Percentiles rank a stretch among this genome's conserved stretches.
Conservation (phyloP, 2,888 invertebrate genomes). For the Gonocerus acuteangulatus region DNA sequence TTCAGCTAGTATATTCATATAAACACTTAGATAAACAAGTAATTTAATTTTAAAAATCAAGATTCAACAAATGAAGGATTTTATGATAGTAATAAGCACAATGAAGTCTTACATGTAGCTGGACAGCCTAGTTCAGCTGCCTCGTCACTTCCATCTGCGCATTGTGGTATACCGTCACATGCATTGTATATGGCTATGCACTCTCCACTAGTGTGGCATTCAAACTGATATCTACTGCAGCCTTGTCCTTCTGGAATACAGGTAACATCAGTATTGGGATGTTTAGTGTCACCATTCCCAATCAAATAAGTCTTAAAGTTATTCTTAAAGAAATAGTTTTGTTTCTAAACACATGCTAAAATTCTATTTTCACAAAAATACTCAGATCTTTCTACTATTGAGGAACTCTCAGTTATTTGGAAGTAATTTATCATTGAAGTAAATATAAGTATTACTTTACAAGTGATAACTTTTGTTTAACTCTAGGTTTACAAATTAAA, state of each 20-base stretch:
- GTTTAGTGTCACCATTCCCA: no score
- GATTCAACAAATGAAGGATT: background rate
- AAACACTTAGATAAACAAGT: background rate
- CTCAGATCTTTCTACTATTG: no score
- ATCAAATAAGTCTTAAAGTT: no score
- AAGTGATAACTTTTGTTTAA: no score
- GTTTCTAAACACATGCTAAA: background rate
- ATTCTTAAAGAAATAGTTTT: background rate
- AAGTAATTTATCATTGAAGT: no score
- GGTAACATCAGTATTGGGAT: background rate
- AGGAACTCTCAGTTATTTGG: no score
- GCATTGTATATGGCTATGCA: slow-evolving; percentile 93
- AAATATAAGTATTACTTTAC: no score
- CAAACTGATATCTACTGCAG: slow-evolving; percentile 82
- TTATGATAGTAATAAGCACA: background rate
- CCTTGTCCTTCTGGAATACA: slow-evolving; percentile 42
- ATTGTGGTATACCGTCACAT: slow-evolving; percentile 88
- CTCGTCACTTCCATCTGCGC: slow-evolving; percentile 86
- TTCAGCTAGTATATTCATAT: no score
- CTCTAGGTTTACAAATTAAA: no score
- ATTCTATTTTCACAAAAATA: background rate
- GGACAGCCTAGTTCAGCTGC: slow-evolving; percentile 75
- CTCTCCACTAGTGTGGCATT: slow-evolving; percentile 70
- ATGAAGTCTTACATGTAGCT: slow-evolving; percentile 37
- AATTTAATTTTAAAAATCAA: no score